Evolutionary conservation across 2,113 vertebrate species (phyloP), one percentile per base, ranked within the genome.

Genomic region (Tringa solitaria): DNA sequence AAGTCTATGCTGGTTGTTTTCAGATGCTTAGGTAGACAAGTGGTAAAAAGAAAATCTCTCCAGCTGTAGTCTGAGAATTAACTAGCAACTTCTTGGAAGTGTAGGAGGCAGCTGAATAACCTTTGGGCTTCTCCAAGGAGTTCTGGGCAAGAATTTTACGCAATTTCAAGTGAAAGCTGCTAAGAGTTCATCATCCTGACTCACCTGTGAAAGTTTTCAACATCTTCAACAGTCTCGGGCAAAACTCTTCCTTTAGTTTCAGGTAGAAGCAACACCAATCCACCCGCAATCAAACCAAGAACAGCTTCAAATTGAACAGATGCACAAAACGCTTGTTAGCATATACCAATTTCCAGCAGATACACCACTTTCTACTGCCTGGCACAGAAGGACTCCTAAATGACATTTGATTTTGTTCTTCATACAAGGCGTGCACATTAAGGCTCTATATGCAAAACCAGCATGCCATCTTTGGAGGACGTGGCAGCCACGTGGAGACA

Each of bases 201-300:
- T 97, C 60, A 98, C 98, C 83, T 95, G 18, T 98, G 93, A 26
- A 98, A 98, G 90, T 98, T 97, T 95, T 99, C 99, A 28, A 99
- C 98, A 63, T 99, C 98, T 32, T 99, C 97, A 56, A 99, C 98
- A 48, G 99, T 99, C 67, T 99, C 98, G 5, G 99, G 99, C 90
- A 99, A 98, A 41, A 97, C 97, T 56, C 98, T 94, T 9, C 99
- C 99, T 97, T 97, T 98, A 70, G 99, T 99, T 96, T 99, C 99
- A 82, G 99, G 99, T 20, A 99, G 97, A 87, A 99, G 95, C 79
- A 99, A 77, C 53, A 99, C 99, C 89, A 98, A 51, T 83, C 95
- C 98, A 14, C 98, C 98, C 48, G 98, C 98, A 93, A 98, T 18
- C 76, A 99, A 95, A 8, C 98, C 98, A 92, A 99, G 39, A 78